Evolutionary conservation across 2,888 invertebrate species (phyloP), one percentile per base, ranked within the genome.

Genomic region (Zaprionus obscuricornis): DNA sequence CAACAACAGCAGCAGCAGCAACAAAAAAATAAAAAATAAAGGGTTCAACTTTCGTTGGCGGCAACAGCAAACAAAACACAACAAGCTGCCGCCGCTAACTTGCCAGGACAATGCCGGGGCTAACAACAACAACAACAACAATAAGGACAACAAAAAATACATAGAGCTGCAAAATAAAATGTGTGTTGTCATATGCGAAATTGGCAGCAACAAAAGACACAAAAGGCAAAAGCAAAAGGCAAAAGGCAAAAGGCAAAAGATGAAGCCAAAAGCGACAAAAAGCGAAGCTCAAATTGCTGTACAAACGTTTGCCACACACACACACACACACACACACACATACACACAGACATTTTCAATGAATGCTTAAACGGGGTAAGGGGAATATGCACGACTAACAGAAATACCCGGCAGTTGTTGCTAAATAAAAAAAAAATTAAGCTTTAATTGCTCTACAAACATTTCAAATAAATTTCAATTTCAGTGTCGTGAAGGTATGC

Each of bases 121-220:
- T 2, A 34, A 16, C 34, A 24, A 40, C 22, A 22, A 5, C 40
- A 54, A 10, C 16, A 39, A 26, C 4, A 55, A 29, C 14, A 36
- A 18, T 16, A 37, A 8, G 36, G 27, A 42, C 39, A 11, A 1
- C 33, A 40, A 47, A 7, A 29, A 33, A 13, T n/a, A n/a, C n/a
- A 14, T n/a, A 51, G 29, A 42, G 37, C 37, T n/a, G n/a, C n/a
- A 22, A 49, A 50, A 52, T 49, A 51, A 62, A 74, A 62, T 64
- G 40, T 77, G 77, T 77, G 55, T 66, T 67, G 78, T 65, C 71
- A 70, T 74, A 77, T 77, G 78, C 71, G 62, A 76, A 70, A 67
- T 49, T 56, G 67, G 62, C 62, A 52, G 47, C 31, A 26, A 47
- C 42, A 51, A 74, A 58, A 56, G 14, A 14, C 20, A 42, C 17